phyloP scores from a whole-genome alignment of 2,797 vertebrate genomes.

The Tokudaia muenninki region DNA sequence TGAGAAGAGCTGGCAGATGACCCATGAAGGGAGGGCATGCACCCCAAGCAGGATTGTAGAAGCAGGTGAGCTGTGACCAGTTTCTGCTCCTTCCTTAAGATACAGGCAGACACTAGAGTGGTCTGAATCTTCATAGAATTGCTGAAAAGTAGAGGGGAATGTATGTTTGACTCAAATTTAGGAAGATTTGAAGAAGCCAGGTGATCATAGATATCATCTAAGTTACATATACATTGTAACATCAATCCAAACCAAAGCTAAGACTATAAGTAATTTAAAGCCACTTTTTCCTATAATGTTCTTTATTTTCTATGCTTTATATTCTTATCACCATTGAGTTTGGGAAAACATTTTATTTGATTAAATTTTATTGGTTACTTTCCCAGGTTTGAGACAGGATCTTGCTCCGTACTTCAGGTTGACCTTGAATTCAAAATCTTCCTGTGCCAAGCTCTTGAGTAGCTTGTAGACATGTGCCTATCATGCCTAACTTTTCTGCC shows the following conservation, averaged over 20 bases:
- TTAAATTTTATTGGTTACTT: background rate
- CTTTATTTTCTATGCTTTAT: background rate
- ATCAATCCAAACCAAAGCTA: background rate
- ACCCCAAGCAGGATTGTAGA: slow-evolving; percentile 13
- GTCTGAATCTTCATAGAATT: background rate
- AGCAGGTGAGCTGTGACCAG: background rate
- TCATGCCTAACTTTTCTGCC: background rate
- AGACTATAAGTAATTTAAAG: background rate
- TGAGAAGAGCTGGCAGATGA: background rate
- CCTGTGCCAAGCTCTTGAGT: background rate
- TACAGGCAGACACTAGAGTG: background rate
- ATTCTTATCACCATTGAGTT: background rate
- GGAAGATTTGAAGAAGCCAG: background rate
- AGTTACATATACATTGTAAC: background rate
- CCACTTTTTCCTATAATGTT: background rate
- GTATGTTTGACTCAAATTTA: background rate
- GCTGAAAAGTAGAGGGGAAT: background rate
- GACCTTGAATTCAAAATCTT: background rate
- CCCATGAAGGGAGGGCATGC: background rate
- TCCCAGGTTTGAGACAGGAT: background rate
- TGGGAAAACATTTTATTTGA: background rate
- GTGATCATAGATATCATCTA: background rate
- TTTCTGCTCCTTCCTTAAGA: background rate
- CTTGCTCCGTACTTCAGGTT: background rate
- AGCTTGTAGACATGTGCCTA: background rate